Conservation (phyloP, 2,113 vertebrate genomes). For the Phyllopteryx taeniolatus region DNA sequence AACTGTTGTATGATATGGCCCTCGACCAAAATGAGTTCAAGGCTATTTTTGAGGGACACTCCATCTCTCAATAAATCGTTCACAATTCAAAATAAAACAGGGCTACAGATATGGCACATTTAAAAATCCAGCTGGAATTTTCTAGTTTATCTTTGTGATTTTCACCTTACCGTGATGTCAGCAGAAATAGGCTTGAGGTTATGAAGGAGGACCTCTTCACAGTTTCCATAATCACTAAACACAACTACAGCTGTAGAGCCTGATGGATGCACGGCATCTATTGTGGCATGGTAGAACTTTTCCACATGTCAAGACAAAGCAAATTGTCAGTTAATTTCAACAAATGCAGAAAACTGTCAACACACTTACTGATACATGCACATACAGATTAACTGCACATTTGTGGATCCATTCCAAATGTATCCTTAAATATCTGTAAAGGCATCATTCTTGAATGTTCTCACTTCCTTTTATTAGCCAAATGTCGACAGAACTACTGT, state of each 20-base stretch:
- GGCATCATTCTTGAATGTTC: background rate
- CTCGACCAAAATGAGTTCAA: no score
- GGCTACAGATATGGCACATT: background rate
- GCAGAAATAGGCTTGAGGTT: slow-evolving; percentile 88
- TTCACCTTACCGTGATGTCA: slow-evolving; percentile 83
- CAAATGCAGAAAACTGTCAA: slow-evolving; percentile 2
- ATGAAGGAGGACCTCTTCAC: slow-evolving; percentile 94
- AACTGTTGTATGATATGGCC: no score
- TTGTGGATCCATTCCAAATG: background rate
- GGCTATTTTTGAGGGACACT: no score
- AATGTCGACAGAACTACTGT: no score
- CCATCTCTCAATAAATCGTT: no score
- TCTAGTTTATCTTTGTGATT: background rate
- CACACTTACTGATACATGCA: no score
- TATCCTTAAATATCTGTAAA: background rate
- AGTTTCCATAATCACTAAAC: slow-evolving; percentile 97
- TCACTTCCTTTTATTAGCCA: no score
- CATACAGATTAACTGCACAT: background rate
- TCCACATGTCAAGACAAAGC: background rate
- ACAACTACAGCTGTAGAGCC: slow-evolving; percentile 95
- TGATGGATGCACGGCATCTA: slow-evolving; percentile 95
- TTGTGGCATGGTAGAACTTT: slow-evolving; percentile 93
- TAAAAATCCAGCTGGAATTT: background rate
- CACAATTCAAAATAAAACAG: no score
- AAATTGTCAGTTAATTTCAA: background rate